Base-by-base conservation (phyloP, 1,140 invertebrate species). In the Tetranychus urticae region DNA sequence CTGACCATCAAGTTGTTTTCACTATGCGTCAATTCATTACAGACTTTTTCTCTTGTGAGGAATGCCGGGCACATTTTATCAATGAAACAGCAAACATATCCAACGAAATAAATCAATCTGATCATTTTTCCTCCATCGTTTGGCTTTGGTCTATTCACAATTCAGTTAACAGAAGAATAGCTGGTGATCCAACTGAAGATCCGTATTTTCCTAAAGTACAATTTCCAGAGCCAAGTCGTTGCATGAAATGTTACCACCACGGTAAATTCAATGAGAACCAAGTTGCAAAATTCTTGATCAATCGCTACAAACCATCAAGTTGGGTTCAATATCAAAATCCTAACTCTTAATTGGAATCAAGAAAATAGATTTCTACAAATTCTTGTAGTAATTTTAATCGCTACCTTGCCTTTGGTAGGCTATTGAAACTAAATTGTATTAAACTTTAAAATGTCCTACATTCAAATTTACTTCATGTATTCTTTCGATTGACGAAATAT, bases 91-190 rank as follows among this genome's bases (percentile, higher is more conserved):
- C 1, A 2, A 45, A 60, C 3, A n/a, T 65, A 66, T 75, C 84
- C 59, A 77, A 78, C 64, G 77, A 81, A 62, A 80, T 90, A 0
- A 72, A 75, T 34, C 78, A 77, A 56, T 76, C 78, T 62, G 78
- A 85, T 58, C 83, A 88, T 50, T 79, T n/a, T n/a, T 56, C 55
- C 6, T 14, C 81, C n/a, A 79, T 94, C 1, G 68, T 96, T 7
- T 98, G 90, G 89, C 72, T 97, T 5, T 98, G 94, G 94, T 77
- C 77, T 59, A 84, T 87, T 2, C 92, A 97, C 69, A 97, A 97
- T 73, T 80, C 82, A 71, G 90, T 90, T 0, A 98, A 97, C 52
- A 75, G 82, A 65, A 78, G 92, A 64, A 72, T 97, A 13, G 77
- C 83, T 36, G 85, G 86, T 0, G 87, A 94, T 71, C 10, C 23